Evolutionary conservation across 2,888 invertebrate species (phyloP), one percentile per base, ranked within the genome.

Genomic region (Ennomos fuscantarius): DNA sequence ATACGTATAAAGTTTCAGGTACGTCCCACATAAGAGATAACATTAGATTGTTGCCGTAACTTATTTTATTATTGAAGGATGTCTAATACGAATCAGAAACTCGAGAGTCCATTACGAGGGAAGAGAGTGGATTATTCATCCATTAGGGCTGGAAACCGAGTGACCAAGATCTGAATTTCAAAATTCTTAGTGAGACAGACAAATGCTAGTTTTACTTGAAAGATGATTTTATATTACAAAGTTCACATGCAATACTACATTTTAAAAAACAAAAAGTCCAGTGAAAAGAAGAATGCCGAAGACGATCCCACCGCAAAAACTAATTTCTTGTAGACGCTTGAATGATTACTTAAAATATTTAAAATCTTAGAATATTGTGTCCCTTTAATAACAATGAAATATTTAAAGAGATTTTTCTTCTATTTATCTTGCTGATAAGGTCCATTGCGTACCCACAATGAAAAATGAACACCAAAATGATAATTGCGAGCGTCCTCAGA

Each of bases 111-210:
- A 82, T 85, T 84, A 81, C 63, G 65, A 50, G 62, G 63, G 71
- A 65, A 60, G 70, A 72, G 69, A 62, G 54, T 76, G 74, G 76
- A 81, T 81, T 86, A 85, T 86, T 83, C 85, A 59, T 53, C 58
- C 53, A 58, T 53, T 53, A 53, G 43, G 34, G 43, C 31, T 24
- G 35, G 42, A 54, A 49, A 37, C 44, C 56, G 45, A 49, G 49
- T 44, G 58, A 59, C 58, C 53, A 59, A 53, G 49, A 59, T 59
- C 58, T 59, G 58, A 59, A 59, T 54, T 59, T 54, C 58, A 54
- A 59, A 59, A 59, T 75, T 80, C 82, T 82, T 80, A 84, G 86
- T 84, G 80, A 77, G 75, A 79, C 63, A 61, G 69, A 66, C 67
- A 61, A 69, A 69, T 70, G 68, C 68, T 73, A 63, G 72, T 43